Conservation (phyloP, 2,113 vertebrate species). For the Pelecanoides urinatrix region DNA sequence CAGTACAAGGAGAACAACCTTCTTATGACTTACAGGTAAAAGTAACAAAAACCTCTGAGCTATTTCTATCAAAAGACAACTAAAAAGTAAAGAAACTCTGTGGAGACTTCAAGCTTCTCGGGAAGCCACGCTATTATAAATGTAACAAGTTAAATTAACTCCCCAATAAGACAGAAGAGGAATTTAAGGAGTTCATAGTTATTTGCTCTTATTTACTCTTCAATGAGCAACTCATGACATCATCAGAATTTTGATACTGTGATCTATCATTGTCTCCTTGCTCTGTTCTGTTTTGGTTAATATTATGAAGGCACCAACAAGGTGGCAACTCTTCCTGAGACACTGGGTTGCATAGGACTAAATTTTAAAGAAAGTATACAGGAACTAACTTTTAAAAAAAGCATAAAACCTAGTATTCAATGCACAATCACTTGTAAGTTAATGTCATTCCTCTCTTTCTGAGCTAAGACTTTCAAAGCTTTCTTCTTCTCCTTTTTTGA, state of each 20-base stretch:
- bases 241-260: neutral
- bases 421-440: neutral
- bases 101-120: neutral
- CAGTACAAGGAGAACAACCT: neutral
- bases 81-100: neutral
- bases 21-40: neutral
- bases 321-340: neutral
- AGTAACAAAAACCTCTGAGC: neutral
- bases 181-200: neutral
- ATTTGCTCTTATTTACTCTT: neutral
- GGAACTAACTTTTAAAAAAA: neutral
- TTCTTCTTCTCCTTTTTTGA: neutral
- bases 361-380: neutral
- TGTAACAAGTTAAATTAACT: neutral
- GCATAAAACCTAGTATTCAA: neutral
- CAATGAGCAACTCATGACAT: neutral
- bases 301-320: neutral
- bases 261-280: neutral
- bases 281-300: neutral
- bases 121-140: neutral
- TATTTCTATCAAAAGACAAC: neutral
- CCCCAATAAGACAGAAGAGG: neutral
- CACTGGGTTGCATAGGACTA: neutral
- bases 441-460: neutral
- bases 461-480: neutral